phyloP scores from a whole-genome alignment of 2,113 vertebrate species.

The Fregetta grallaria region DNA sequence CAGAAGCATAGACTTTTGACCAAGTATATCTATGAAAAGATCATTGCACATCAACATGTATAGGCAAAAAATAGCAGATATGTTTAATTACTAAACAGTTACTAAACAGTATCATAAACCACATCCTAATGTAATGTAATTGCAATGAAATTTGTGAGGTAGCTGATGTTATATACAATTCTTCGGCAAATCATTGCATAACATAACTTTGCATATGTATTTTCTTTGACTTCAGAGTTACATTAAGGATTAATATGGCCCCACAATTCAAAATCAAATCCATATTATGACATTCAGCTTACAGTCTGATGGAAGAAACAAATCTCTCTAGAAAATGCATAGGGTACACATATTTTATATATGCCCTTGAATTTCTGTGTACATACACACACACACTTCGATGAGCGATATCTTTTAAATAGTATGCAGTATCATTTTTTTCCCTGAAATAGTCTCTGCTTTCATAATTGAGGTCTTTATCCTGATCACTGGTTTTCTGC shows the following conservation, averaged over 20 bases:
- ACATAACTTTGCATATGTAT: not conserved
- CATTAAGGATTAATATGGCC: not conserved
- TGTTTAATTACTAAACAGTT: not conserved
- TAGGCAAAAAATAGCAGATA: not conserved
- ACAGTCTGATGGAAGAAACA: not conserved
- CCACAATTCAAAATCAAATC: not conserved
- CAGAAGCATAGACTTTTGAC: not conserved
- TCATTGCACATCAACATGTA: not conserved
- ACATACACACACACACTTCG: not conserved
- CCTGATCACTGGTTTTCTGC: not conserved
- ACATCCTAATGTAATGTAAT: not conserved
- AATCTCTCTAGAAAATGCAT: not conserved
- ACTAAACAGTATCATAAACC: not conserved
- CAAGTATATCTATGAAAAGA: not conserved
- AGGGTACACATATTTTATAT: not conserved
- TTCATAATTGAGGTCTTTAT: constrained; percentile 19
- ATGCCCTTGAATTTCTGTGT: not conserved
- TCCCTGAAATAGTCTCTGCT: not conserved
- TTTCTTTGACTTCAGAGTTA: not conserved
- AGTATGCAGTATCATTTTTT: not conserved
- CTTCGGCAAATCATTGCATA: not conserved
- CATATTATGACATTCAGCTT: not conserved
- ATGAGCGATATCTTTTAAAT: not conserved
- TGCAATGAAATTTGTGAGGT: not conserved
- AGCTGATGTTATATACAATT: not conserved